A percentile compares a stretch with the other conserved stretches of the same genome.
phyloP scores from a whole-genome alignment of 2,113 vertebrate genomes.

The Notothenia rossii region DNA sequence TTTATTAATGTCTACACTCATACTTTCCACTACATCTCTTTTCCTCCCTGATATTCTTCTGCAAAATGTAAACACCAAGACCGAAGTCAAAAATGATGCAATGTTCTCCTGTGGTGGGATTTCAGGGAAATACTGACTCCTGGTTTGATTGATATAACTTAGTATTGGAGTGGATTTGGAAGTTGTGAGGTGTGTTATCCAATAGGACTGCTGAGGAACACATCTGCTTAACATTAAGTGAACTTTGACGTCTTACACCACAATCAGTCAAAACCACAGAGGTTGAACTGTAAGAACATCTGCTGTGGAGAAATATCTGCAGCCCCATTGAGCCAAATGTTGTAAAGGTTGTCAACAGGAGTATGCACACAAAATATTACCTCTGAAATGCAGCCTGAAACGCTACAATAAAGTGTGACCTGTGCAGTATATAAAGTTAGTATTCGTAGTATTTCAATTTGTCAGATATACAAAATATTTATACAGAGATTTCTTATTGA shows the following conservation, averaged over 20 bases:
- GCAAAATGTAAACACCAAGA: constrained; percentile 27
- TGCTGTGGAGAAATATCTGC: constrained; percentile 32
- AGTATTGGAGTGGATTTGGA: constrained; percentile 22
- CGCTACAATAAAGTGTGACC: neutral
- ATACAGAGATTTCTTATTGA: neutral
- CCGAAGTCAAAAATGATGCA: neutral
- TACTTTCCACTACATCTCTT: constrained; percentile 21
- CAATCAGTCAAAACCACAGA: constrained; percentile 31
- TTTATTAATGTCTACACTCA: neutral
- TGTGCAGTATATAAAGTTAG: neutral
- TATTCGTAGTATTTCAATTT: neutral
- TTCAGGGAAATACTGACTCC: constrained; percentile 38
- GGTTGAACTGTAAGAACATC: constrained; percentile 1
- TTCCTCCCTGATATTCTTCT: constrained; percentile 2
- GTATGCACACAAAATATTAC: neutral
- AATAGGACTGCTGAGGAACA: constrained; percentile 34
- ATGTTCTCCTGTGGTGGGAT: constrained; percentile 26
- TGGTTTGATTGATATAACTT: constrained; percentile 30
- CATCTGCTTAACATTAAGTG: constrained; percentile 57
- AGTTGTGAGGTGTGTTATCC: constrained; percentile 10
- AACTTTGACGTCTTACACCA: constrained; percentile 26
- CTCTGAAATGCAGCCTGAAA: neutral
- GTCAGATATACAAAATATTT: neutral
- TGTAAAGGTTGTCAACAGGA: constrained; percentile 1
- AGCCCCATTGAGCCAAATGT: constrained; percentile 6